Conservation (phyloP, 2,888 invertebrate species). For the Rotaria sp. region DNA sequence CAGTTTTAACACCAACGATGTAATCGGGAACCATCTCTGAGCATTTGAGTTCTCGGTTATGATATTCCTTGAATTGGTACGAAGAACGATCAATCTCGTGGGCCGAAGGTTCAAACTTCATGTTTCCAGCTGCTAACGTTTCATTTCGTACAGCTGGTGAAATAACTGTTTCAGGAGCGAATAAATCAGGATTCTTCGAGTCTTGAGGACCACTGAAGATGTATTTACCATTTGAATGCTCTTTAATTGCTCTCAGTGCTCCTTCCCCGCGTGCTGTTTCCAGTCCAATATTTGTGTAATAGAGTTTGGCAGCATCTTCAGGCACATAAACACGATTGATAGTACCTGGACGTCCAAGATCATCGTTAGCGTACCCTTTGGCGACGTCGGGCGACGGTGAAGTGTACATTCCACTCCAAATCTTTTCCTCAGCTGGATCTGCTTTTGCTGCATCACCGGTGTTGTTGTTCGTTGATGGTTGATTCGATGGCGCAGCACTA, state of each 20-base stretch:
- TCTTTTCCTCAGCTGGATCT: not conserved
- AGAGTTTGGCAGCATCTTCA: not conserved
- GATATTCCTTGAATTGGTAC: not conserved
- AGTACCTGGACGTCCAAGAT: not conserved
- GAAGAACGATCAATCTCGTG: not conserved
- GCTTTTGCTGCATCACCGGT: not conserved
- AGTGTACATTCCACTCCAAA: not conserved
- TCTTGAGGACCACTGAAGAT: slow-evolving; percentile 5
- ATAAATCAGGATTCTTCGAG: not conserved
- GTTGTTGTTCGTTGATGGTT: not conserved
- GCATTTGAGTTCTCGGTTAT: not conserved
- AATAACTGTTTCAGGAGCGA: not conserved
- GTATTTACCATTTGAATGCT: not conserved
- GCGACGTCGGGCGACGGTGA: not conserved
- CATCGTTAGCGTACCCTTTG: not conserved
- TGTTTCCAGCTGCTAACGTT: not conserved
- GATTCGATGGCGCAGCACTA: not conserved
- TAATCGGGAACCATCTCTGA: not conserved
- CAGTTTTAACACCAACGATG: not conserved
- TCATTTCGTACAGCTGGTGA: not conserved
- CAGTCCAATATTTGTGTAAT: not conserved
- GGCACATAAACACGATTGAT: not conserved
- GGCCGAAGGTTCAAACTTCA: not conserved
- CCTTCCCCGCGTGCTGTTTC: not conserved
- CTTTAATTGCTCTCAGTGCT: not conserved